Percentiles rank a stretch among this genome's conserved stretches.
phyloP scores from a whole-genome alignment of 1,140 invertebrate genomes.

The Penaeus vannamei region DNA sequence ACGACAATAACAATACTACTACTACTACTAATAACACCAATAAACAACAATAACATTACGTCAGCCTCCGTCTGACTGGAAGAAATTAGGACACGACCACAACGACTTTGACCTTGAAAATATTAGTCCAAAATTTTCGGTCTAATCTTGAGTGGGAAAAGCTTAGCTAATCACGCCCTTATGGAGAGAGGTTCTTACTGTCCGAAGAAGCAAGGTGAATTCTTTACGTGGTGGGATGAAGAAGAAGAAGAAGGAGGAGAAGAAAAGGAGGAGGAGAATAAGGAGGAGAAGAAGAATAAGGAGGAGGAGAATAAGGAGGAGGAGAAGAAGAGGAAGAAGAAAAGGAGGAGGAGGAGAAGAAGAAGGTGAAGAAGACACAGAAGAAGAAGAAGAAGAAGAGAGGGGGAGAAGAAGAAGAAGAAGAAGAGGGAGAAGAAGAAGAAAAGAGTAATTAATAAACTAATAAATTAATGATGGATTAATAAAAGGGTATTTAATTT shows the following conservation, averaged over 20 bases:
- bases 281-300: not conserved
- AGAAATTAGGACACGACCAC: too few species aligned
- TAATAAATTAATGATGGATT: not conserved
- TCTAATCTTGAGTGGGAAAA: too few species aligned
- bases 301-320: not conserved
- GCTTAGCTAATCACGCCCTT: too few species aligned
- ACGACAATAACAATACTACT: too few species aligned
- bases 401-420: not conserved
- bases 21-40: too few species aligned
- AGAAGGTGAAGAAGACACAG: not conserved
- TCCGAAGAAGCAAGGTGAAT: too few species aligned
- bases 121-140: too few species aligned
- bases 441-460: not conserved
- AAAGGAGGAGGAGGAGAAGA: not conserved
- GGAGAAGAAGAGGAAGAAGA: not conserved
- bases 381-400: not conserved
- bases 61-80: too few species aligned
- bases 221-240: not conserved
- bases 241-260: not conserved
- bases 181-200: too few species aligned
- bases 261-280: not conserved
- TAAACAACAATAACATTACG: too few species aligned
- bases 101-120: too few species aligned
- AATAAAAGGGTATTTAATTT: too few species aligned
- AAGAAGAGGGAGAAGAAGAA: not conserved